Base-by-base conservation (phyloP, 2,113 vertebrate genomes). In the Otolemur garnettii region DNA sequence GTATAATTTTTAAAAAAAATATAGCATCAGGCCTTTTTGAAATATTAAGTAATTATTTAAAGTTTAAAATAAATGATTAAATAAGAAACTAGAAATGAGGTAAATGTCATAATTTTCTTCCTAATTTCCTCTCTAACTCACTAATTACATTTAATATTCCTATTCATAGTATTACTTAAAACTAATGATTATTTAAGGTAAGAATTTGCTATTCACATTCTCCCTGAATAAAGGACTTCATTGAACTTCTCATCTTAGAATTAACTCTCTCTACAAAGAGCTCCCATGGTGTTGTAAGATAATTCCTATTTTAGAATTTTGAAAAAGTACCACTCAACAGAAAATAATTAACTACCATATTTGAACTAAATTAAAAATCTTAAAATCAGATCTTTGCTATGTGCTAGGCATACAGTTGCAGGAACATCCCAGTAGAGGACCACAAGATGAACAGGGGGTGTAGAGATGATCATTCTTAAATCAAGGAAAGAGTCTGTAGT, bases 41-140 rank as follows among this genome's bases (percentile, higher is more conserved):
- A 74, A 82, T 69, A 19, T 42, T 83, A 87, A 19, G 4, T 66
- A 95, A 68, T 77, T 90, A 72, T 50, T 55, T 93, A 30, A 30
- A 91, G 21, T 68, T 68, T 82, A 82, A 87, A 91, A 80, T 81
- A 26, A 93, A 22, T 45, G 1, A 35, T 69, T 64, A 93, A 87
- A 9, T 12, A 59, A 66, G 8, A 30, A 72, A 21, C 4, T 8
- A 83, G 60, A 15, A 93, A 81, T 93, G 3, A 90, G 38, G 33
- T 66, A 80, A 80, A 80, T 17, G 66, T 38, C 38, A 87, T 77
- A 15, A 62, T 72, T 71, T 83, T 4, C n/a, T n/a, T 79, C 85
- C 75, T 77, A 24, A 83, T 35, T 64, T 80, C 60, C 88, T 2
- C 9, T 75, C 7, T 13, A 35, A 83, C 10, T 42, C 38, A 38